phyloP scores from a whole-genome alignment of 2,113 vertebrate genomes.

The Australoheros scitulus region DNA sequence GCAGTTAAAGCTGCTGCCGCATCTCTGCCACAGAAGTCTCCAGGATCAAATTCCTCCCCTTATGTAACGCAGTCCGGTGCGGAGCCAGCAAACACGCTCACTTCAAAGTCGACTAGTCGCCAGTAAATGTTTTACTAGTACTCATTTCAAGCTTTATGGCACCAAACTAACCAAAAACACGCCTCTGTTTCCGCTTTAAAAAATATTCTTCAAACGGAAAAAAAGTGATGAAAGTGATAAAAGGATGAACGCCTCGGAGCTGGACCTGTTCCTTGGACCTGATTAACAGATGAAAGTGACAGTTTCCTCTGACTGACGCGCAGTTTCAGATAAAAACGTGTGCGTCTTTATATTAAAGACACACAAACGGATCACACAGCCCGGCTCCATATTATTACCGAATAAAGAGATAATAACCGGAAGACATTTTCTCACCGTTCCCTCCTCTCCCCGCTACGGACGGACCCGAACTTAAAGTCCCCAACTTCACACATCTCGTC shows the following conservation, averaged over 20 bases:
- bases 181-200: not conserved
- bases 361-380: not conserved
- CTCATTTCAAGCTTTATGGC: not conserved
- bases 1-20: not conserved
- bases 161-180: not conserved
- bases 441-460: not conserved
- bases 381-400: not conserved
- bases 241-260: not conserved
- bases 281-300: not conserved
- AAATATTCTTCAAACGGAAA: not conserved
- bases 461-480: not conserved
- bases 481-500: constrained; percentile 28
- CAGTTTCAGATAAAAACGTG: not conserved
- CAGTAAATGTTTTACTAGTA: not conserved
- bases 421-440: constrained; percentile 22
- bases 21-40: not conserved
- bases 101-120: not conserved
- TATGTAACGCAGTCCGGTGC: constrained; percentile 20
- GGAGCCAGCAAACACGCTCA: not conserved
- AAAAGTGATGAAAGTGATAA: not conserved
- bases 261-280: not conserved
- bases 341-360: not conserved
- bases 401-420: not conserved
- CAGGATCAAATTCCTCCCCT: constrained; percentile 31
- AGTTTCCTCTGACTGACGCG: not conserved